Percentiles rank a stretch among this genome's conserved stretches.
phyloP scores from a whole-genome alignment of 2,113 vertebrate genomes.

The Saguinus imperator region DNA sequence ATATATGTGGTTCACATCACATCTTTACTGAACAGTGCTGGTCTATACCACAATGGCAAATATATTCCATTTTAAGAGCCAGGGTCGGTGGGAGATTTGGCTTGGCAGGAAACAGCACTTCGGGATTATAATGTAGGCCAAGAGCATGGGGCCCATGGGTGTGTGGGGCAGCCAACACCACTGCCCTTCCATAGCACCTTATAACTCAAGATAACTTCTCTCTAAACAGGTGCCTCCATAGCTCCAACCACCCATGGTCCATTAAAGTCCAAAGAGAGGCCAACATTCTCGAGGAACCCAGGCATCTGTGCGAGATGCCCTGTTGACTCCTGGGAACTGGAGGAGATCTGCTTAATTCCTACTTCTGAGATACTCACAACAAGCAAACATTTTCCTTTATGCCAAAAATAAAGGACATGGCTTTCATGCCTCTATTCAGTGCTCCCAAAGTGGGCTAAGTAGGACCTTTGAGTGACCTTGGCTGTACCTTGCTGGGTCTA shows the following conservation, averaged over 20 bases:
- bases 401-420: neutral
- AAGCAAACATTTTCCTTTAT: neutral
- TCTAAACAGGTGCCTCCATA: neutral
- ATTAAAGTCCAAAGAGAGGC: neutral
- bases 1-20: fast-evolving
- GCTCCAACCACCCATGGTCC: neutral
- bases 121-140: neutral
- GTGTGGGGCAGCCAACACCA: neutral
- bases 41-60: neutral
- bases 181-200: neutral
- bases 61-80: neutral
- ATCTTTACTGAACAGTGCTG: neutral
- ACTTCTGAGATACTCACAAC: neutral
- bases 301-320: no score
- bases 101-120: no score
- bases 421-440: neutral
- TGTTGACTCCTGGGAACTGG: neutral
- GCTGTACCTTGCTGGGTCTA: neutral
- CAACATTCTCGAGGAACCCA: neutral
- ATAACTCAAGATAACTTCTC: neutral
- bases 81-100: neutral
- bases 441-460: neutral
- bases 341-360: neutral
- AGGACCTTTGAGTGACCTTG: neutral
- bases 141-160: neutral